These are phyloP conservation scores for Matsumurasca onukii DNA, from an alignment of 1,140 invertebrate genomes.

Conservation along the genomic window DNA sequence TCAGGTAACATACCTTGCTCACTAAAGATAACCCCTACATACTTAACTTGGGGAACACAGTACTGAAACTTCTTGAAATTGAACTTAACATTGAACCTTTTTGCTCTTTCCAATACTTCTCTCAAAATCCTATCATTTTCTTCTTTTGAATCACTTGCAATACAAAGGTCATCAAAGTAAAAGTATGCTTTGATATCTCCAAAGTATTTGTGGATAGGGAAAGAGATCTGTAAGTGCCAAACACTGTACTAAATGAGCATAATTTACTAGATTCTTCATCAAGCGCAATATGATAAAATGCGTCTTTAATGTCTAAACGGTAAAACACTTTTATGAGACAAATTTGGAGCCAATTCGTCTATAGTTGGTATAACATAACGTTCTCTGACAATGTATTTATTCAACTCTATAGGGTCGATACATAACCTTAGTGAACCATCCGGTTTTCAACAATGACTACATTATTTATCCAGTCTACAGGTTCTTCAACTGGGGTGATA, in stretches of 20 bases:
- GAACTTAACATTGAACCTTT: constrained; percentile 37
- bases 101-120: constrained; percentile 40
- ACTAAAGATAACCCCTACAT: constrained; percentile 40
- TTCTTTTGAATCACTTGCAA: constrained; percentile 38
- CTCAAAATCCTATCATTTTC: constrained; percentile 45
- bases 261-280: too few relatives aligned
- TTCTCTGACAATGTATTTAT: constrained; percentile 2
- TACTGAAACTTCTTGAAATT: constrained; percentile 42
- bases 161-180: constrained; percentile 45
- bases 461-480: background rate
- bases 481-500: background rate
- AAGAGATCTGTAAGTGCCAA: constrained; percentile 43
- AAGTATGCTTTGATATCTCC: constrained; percentile 39
- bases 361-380: background rate
- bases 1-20: constrained; percentile 37
- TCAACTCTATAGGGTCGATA: constrained; percentile 1
- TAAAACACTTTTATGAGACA: constrained; percentile 2
- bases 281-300: background rate
- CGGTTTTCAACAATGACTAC: background rate
- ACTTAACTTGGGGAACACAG: constrained; percentile 37
- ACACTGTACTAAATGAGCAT: constrained; percentile 40
- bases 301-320: background rate
- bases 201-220: constrained; percentile 41
- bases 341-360: background rate
- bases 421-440: background rate